Base-by-base conservation (phyloP, 2,113 vertebrate genomes). In the Nycticebus coucang region DNA sequence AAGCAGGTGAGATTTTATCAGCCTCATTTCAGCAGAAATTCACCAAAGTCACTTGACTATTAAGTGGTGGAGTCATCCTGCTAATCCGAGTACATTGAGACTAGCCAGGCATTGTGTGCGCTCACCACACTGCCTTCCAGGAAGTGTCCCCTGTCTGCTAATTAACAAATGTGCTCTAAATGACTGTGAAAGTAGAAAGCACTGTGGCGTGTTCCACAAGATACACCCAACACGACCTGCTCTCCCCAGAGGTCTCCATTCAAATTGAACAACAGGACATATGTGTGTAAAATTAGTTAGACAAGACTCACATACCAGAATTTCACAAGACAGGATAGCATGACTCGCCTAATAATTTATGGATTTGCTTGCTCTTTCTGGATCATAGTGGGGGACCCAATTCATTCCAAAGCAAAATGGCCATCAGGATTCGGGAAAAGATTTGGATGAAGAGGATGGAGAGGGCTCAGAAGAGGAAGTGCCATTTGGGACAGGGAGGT, bases 11-110 rank as follows among this genome's bases (percentile, higher is more conserved):
- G 50, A 14, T 28, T 57, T 53, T 18, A 41, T 64, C n/a, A 66
- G 26, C 50, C 19, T 93, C 62, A 41, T 93, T 89, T 89, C 35
- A 66, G 19, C 13, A n/a, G 30, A 75, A 85, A 80, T n/a, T 89
- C 28, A 68, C 33, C 41, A 62, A 75, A 68, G 62, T 35, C 74
- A 57, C n/a, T 21, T 41, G 4, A 35, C 24, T 83, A 33, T 26
- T 4, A n/a, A n/a, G 3, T 9, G 19, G n/a, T 14, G 22, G 30
- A 59, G 19, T 59, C 19, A 53, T 74, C 60, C 71, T 12, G 35
- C 11, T 28, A 60, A 55, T 35, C 24, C 26, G 35, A 62, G 55
- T 7, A 53, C 26, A 0, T 0, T 6, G 35, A 24, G 77, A 30
- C 71, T 2, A 74, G 80, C 62, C 17, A 1, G 1, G 19, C 30